These are phyloP conservation scores for Drosophila ironensis DNA, from an alignment of 1,140 invertebrate genomes.

Conservation along the genomic window DNA sequence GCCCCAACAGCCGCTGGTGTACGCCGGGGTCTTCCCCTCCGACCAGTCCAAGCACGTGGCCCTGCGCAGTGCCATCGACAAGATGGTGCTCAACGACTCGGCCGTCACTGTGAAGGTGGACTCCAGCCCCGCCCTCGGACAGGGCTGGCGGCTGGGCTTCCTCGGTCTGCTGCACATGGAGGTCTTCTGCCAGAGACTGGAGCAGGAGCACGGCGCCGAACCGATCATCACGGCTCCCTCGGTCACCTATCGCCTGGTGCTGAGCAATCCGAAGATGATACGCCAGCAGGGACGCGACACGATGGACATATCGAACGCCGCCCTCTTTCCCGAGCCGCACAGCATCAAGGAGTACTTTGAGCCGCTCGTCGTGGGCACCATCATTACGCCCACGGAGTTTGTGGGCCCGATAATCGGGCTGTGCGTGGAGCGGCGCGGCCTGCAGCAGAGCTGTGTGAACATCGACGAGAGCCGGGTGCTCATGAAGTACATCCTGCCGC, in stretches of 20 bases:
- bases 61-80: constrained; percentile 92
- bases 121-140: constrained; percentile 94
- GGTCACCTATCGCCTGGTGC: constrained; percentile 95
- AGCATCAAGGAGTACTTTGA: constrained; percentile 91
- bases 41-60: constrained; percentile 92
- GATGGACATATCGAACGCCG: constrained; percentile 93
- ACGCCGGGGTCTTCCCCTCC: constrained; percentile 95
- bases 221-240: constrained; percentile 96
- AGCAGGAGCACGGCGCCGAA: constrained; percentile 95
- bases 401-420: constrained; percentile 87
- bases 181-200: constrained; percentile 95
- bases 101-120: constrained; percentile 91
- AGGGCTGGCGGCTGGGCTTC: constrained; percentile 97
- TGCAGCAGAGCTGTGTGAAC: constrained; percentile 87
- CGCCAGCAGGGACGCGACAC: constrained; percentile 87
- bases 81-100: constrained; percentile 96
- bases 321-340: constrained; percentile 87
- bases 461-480: constrained; percentile 93
- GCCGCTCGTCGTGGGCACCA: constrained; percentile 93
- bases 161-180: constrained; percentile 97
- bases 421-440: constrained; percentile 90
- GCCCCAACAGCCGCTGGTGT: constrained; percentile 93
- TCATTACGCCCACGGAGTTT: constrained; percentile 92
- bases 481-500: constrained; percentile 91
- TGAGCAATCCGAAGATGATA: constrained; percentile 84